Conservation (phyloP, 1,140 invertebrate genomes). For the Cryptotermes secundus region DNA sequence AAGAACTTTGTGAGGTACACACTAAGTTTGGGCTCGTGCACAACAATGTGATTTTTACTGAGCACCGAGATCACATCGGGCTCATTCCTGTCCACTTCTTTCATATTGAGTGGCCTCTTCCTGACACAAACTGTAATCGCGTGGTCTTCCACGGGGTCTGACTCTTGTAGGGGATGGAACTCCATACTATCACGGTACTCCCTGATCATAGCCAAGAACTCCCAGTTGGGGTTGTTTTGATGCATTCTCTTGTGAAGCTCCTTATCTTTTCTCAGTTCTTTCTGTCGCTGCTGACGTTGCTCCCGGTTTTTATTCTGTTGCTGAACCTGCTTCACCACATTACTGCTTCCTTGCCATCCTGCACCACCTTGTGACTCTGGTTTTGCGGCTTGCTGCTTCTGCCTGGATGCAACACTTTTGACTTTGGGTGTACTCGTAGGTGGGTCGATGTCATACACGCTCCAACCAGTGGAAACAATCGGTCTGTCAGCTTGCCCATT, state of each 20-base stretch:
- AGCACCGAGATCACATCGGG: conserved; percentile 97
- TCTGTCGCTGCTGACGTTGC: conserved; percentile 86
- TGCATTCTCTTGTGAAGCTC: conserved; percentile 86
- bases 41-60: conserved; percentile 90
- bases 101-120: conserved; percentile 94
- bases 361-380: conserved; percentile 29
- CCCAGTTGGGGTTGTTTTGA: conserved; percentile 96
- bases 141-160: conserved; percentile 88
- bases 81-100: conserved; percentile 83
- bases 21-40: conserved; percentile 97
- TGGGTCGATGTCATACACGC: conserved; percentile 20
- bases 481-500: conserved; percentile 16
- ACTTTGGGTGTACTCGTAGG: background rate
- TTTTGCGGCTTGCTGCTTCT: conserved; percentile 39
- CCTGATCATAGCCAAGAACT: conserved; percentile 94
- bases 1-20: conserved; percentile 98
- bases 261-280: conserved; percentile 89
- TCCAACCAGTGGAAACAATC: background rate
- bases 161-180: conserved; percentile 82
- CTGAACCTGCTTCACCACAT: conserved; percentile 96
- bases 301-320: conserved; percentile 94
- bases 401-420: background rate
- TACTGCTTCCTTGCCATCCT: conserved; percentile 58
- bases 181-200: conserved; percentile 89
- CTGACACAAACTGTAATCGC: conserved; percentile 98